Percentiles rank a stretch among this genome's conserved stretches.
Evolutionary conservation across 2,888 invertebrate species (phyloP).

Genomic region (Thymelicus lineola): DNA sequence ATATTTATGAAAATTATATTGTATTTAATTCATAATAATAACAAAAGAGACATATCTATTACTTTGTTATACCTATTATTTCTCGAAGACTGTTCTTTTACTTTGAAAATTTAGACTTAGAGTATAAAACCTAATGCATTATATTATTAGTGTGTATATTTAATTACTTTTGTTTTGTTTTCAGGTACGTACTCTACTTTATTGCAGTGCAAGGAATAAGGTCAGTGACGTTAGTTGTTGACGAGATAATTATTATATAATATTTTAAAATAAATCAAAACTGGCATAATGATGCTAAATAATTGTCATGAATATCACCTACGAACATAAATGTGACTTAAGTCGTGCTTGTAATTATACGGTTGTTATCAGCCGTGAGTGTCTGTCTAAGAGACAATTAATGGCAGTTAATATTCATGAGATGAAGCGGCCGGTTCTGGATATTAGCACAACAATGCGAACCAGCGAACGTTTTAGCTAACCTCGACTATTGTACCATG

Average conservation of each 20-base stretch:
- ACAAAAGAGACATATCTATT: too few species aligned
- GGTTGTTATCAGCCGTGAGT: conserved; percentile 63
- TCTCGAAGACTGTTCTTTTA: not conserved
- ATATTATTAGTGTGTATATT: not conserved
- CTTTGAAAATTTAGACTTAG: too few species aligned
- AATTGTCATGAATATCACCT: not conserved
- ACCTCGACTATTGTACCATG: conserved; percentile 67
- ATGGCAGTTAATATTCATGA: conserved; percentile 80
- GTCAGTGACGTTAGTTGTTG: conserved; percentile 18
- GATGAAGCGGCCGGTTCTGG: conserved; percentile 61
- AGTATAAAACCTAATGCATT: too few species aligned
- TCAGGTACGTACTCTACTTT: conserved; percentile 21
- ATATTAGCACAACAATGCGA: conserved; percentile 77
- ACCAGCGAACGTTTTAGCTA: conserved; percentile 63
- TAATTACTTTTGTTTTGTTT: conserved; percentile 5
- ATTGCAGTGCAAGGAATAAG: not conserved
- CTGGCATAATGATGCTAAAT: not conserved
- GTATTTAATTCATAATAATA: too few species aligned
- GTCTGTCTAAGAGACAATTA: conserved; percentile 68
- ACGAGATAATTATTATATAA: not conserved
- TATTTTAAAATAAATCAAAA: conserved; percentile 21
- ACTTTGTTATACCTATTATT: not conserved
- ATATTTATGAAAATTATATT: too few species aligned
- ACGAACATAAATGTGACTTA: conserved; percentile 38
- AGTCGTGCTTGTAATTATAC: conserved; percentile 58